Conservation (phyloP, 35 echinoderm and acorn worm species). For the Heliocidaris tuberculata region DNA sequence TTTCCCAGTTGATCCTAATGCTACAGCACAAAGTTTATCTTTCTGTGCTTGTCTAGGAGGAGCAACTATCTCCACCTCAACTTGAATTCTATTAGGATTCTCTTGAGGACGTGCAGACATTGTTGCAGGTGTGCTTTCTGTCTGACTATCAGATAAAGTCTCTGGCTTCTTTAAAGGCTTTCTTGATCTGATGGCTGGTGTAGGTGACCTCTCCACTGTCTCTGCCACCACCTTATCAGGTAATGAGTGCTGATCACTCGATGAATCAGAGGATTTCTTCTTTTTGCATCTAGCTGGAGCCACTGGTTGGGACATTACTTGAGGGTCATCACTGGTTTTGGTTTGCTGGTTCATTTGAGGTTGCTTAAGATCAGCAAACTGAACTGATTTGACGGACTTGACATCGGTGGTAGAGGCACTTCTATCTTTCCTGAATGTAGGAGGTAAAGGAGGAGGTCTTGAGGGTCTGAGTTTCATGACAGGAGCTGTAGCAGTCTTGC, state of each 20-base stretch:
- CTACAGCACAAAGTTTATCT: not conserved
- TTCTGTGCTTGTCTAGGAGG: not conserved
- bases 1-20: not conserved
- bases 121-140: not conserved
- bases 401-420: constrained; percentile 14
- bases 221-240: not conserved
- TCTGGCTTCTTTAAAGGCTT: not conserved
- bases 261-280: not conserved
- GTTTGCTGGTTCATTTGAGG: not conserved
- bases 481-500: constrained; percentile 18
- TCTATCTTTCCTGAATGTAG: constrained; percentile 30
- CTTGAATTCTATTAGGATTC: not conserved
- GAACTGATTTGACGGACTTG: not conserved
- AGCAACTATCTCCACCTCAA: constrained; percentile 20
- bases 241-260: not conserved
- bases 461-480: constrained; percentile 6
- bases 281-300: not conserved
- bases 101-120: not conserved
- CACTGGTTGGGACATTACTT: not conserved
- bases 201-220: not conserved
- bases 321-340: not conserved
- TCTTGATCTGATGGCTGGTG: not conserved
- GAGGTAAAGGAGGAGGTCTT: constrained; percentile 2
- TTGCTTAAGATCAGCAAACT: not conserved
- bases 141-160: not conserved